These are phyloP conservation scores for Dunckerocampus dactyliophorus DNA, from an alignment of 2,113 vertebrate species.

Conservation along the genomic window DNA sequence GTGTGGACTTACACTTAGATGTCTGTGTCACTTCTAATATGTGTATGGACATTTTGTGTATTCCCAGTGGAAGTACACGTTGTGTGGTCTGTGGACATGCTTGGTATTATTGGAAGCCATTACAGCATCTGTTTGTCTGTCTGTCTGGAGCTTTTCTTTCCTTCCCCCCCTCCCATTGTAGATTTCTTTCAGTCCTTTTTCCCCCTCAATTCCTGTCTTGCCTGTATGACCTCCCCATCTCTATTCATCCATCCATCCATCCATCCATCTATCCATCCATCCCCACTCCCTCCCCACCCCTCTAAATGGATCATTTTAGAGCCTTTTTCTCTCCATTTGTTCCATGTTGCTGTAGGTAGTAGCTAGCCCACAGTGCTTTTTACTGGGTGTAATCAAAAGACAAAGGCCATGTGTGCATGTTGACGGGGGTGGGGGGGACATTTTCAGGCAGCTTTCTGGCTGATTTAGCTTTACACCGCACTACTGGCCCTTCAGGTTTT, in stretches of 20 bases:
- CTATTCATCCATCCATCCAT: constrained; percentile 7
- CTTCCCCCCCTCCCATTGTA: constrained; percentile 26
- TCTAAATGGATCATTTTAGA: constrained; percentile 61
- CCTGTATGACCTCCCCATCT: constrained; percentile 25
- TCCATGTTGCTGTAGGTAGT: constrained; percentile 47
- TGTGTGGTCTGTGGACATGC: constrained; percentile 71
- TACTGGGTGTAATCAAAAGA: constrained; percentile 47
- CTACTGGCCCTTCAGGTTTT: constrained; percentile 51
- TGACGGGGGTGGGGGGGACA: constrained; percentile 38
- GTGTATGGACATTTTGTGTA: constrained; percentile 21
- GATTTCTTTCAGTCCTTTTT: constrained; percentile 5
- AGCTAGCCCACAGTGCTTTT: constrained; percentile 50
- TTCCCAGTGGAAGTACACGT: constrained; percentile 28
- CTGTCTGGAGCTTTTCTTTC: constrained; percentile 56
- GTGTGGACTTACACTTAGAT: constrained; percentile 23
- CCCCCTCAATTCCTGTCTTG: constrained; percentile 25
- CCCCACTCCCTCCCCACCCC: constrained; percentile 26
- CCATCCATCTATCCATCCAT: constrained; percentile 18
- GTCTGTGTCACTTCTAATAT: constrained; percentile 5
- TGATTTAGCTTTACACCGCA: constrained; percentile 60
- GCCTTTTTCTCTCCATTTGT: constrained; percentile 48
- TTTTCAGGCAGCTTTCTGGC: constrained; percentile 63
- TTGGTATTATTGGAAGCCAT: constrained; percentile 74
- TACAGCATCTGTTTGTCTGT: constrained; percentile 65
- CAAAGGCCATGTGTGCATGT: constrained; percentile 45